Conservation (phyloP, 2,113 vertebrate species). For the Octodon degus region DNA sequence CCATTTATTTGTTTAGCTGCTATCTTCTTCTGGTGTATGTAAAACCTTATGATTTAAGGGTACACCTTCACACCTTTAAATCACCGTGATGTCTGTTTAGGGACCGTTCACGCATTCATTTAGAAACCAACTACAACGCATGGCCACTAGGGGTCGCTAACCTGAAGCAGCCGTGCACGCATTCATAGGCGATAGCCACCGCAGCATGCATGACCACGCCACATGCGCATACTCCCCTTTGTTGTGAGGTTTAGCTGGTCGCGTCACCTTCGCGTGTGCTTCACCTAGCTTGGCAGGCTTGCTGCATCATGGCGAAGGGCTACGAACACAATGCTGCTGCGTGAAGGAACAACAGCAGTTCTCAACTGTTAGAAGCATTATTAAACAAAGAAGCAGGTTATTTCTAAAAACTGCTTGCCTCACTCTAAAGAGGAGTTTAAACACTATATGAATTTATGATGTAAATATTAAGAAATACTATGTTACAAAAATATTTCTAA, state of each 20-base stretch:
- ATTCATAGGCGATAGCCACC: not conserved
- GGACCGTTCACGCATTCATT: not conserved
- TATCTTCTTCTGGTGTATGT: not conserved
- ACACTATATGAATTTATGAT: not conserved
- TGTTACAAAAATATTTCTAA: not conserved
- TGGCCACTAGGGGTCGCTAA: slow-evolving; percentile 71
- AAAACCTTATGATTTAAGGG: slow-evolving; percentile 22
- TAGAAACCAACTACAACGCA: not conserved
- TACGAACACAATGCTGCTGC: not conserved
- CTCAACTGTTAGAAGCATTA: slow-evolving; percentile 35
- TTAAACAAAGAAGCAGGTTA: slow-evolving; percentile 22
- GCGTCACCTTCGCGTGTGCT: slow-evolving; percentile 19
- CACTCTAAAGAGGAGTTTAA: slow-evolving; percentile 18
- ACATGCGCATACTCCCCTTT: not conserved
- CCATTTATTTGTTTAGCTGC: not conserved
- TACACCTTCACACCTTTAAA: not conserved
- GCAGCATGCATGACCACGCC: not conserved
- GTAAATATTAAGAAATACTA: slow-evolving; percentile 5
- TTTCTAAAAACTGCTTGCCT: not conserved
- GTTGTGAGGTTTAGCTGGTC: slow-evolving; percentile 41
- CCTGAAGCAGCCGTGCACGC: not conserved
- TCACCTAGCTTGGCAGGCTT: not conserved
- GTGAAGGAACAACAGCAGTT: not conserved
- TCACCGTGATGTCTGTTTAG: not conserved
- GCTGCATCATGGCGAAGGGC: not conserved